Base-by-base conservation (phyloP, 2,888 invertebrate genomes). In the Pecten maximus region DNA sequence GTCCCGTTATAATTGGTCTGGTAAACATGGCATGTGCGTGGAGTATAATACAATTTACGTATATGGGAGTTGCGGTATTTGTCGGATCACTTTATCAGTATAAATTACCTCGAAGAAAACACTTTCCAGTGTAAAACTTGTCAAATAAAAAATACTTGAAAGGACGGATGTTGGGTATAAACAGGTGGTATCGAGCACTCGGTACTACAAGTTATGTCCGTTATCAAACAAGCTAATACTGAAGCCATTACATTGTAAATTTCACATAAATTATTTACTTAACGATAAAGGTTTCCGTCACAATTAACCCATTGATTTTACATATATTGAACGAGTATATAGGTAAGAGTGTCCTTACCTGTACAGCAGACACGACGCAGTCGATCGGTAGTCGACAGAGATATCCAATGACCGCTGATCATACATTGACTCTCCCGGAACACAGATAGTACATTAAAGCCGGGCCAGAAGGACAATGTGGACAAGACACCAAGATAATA, bases 271-370 rank as follows among this genome's bases (percentile, higher is more conserved):
- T 74, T 74, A 74, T 74, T 74, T 74, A 35, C 74, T 74, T 15
- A 74, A 74, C 74, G 74, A 74, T 74, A 74, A 74, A 74, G 74
- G 12, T 74, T 74, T 74, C 74, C 74, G 74, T 74, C 74, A 74
- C 74, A 74, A 74, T 74, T 74, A 28, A 74, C 74, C 35, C 74
- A 74, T 74, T 74, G 74, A 74, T 74, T 74, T 74, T 74, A 74
- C 74, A 74, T 74, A 74, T 74, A 74, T 74, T 35, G 74, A 74
- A 74, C 74, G 74, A 8, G 12, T 35, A 74, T 74, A 74, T 74
- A 74, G 74, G 74, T 74, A 74, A 74, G 35, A 35, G 74, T 28
- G 28, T 74, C 12, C 35, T 15, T 74, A 74, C 74, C 74, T 74
- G 74, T 74, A 28, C 60, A 23, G 23, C 60, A n/a, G 60, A 28